phyloP scores from a whole-genome alignment of 2,888 invertebrate species.

The Elysia crispata region DNA sequence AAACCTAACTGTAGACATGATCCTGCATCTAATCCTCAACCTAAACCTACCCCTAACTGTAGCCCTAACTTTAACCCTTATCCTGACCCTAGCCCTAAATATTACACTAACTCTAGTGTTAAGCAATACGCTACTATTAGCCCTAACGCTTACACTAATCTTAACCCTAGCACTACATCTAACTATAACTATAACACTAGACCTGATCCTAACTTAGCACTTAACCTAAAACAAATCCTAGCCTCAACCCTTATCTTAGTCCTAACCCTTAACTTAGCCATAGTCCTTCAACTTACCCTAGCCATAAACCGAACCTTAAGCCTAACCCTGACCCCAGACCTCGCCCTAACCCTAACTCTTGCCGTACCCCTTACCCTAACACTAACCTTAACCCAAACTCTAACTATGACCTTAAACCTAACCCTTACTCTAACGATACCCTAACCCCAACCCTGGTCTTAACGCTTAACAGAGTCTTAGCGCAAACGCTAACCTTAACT shows the following conservation, averaged over 20 bases:
- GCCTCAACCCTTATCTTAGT: too few species aligned
- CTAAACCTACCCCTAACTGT: not conserved
- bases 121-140: not conserved
- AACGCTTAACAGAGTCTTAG: too few species aligned
- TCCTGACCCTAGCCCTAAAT: not conserved
- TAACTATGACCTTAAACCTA: too few species aligned
- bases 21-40: not conserved
- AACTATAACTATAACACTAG: not conserved
- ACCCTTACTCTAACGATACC: too few species aligned
- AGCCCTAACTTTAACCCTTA: not conserved
- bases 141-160: not conserved
- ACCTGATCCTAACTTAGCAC: not conserved
- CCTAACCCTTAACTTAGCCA: too few species aligned
- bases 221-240: not conserved
- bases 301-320: conserved; percentile 5
- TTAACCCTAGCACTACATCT: not conserved
- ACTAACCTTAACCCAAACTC: not conserved
- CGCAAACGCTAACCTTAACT: too few species aligned
- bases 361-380: not conserved
- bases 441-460: too few species aligned
- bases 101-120: not conserved
- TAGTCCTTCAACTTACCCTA: too few species aligned
- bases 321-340: not conserved
- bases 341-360: not conserved
- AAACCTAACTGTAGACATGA: not conserved